Evolutionary conservation across 1,140 invertebrate species (phyloP).

Genomic region (Drosophila busckii): DNA sequence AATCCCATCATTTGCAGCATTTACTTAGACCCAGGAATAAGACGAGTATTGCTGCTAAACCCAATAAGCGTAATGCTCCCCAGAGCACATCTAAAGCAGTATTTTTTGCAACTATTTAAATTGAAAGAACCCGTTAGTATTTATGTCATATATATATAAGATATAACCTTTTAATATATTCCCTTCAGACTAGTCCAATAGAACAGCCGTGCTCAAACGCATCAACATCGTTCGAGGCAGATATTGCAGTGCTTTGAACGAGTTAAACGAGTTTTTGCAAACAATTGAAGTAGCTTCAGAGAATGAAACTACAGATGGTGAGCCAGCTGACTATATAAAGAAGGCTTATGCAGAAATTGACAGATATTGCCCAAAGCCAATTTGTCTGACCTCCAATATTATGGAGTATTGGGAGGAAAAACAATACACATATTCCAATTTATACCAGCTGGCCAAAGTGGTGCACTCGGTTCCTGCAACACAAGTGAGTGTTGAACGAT

Average conservation of each 20-base stretch:
- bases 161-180: no score
- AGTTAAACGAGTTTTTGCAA: constrained; percentile 6
- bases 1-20: neutral
- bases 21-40: constrained; percentile 8
- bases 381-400: neutral
- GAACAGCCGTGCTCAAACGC: no score
- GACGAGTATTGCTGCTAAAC: constrained; percentile 6
- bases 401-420: neutral
- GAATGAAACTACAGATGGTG: no score
- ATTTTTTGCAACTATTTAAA: no score
- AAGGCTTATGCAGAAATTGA: constrained; percentile 3
- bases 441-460: constrained; percentile 1
- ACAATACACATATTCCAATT: neutral
- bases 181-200: no score
- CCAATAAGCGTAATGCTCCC: neutral
- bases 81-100: no score
- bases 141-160: no score
- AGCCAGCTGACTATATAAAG: no score
- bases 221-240: no score
- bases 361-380: neutral
- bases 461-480: constrained; percentile 4
- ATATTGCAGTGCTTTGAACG: no score
- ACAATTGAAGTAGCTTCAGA: constrained; percentile 1
- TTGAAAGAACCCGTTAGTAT: no score
- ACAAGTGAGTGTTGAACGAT: constrained; percentile 10